Percentiles rank a stretch among this genome's conserved stretches.
Evolutionary conservation across 1,140 invertebrate genomes (phyloP).

Genomic region (Anthonomus grandis): DNA sequence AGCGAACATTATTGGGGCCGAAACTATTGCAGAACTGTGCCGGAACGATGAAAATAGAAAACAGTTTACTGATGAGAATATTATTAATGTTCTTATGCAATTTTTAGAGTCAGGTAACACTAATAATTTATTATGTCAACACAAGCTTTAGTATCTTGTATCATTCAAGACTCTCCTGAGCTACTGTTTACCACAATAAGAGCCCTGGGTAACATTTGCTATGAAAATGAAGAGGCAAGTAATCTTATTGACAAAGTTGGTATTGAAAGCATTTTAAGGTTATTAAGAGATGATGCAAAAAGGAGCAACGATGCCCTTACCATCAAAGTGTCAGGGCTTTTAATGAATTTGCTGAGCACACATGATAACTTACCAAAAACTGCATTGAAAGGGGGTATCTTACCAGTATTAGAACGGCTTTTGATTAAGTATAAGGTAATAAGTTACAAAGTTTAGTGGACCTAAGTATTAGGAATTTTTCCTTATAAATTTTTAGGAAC

Average conservation of each 20-base stretch:
- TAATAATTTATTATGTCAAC: neutral
- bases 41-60: slow-evolving; percentile 66
- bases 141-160: neutral
- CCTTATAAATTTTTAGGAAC: slow-evolving; percentile 4
- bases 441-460: no score
- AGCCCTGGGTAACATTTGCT: slow-evolving; percentile 84
- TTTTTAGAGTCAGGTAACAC: slow-evolving; percentile 47
- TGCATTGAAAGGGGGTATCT: slow-evolving; percentile 64
- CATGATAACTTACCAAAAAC: slow-evolving; percentile 64
- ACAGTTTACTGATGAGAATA: slow-evolving; percentile 58
- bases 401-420: slow-evolving; percentile 57
- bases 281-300: slow-evolving; percentile 47
- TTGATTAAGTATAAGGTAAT: slow-evolving; percentile 43
- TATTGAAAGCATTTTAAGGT: slow-evolving; percentile 52
- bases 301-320: slow-evolving; percentile 28
- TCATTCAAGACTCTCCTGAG: slow-evolving; percentile 42
- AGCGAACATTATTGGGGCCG: slow-evolving; percentile 49
- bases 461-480: neutral
- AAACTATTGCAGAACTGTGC: slow-evolving; percentile 68
- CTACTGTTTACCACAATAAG: slow-evolving; percentile 70
- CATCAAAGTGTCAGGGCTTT: slow-evolving; percentile 55
- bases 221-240: slow-evolving; percentile 73
- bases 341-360: slow-evolving; percentile 77
- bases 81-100: slow-evolving; percentile 58
- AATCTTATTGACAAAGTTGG: slow-evolving; percentile 60